Evolutionary conservation across 2,888 invertebrate genomes (phyloP).

Genomic region (Erebia ligea): DNA sequence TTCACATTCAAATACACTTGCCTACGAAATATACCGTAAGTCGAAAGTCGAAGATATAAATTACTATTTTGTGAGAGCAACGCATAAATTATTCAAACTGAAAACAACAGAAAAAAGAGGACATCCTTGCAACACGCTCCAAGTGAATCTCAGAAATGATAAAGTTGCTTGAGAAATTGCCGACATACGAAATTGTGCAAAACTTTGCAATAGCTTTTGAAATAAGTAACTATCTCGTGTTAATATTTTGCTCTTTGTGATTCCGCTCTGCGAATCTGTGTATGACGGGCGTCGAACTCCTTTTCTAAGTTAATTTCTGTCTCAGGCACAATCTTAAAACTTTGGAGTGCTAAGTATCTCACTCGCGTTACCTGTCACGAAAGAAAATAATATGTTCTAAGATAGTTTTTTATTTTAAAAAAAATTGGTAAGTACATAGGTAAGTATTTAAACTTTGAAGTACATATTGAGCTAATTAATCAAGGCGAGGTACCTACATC

Average conservation of each 20-base stretch:
- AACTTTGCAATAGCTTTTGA: conserved; percentile 74
- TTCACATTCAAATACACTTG: background rate
- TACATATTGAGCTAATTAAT: too few relatives aligned
- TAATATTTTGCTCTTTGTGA: conserved; percentile 78
- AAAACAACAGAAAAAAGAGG: conserved; percentile 41
- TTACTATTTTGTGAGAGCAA: conserved; percentile 34
- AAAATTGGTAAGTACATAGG: too few relatives aligned
- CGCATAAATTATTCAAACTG: conserved; percentile 41
- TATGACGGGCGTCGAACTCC: conserved; percentile 69
- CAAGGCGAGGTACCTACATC: too few relatives aligned
- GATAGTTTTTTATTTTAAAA: background rate
- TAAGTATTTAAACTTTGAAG: too few relatives aligned
- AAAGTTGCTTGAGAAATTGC: conserved; percentile 61
- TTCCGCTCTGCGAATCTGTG: conserved; percentile 57
- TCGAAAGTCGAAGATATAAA: conserved; percentile 27
- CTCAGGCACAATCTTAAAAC: conserved; percentile 74
- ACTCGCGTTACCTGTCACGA: conserved; percentile 33
- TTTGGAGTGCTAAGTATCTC: conserved; percentile 57
- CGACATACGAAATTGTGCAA: conserved; percentile 62
- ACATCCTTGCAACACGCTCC: conserved; percentile 41
- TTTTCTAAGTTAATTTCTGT: conserved; percentile 76
- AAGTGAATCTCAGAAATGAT: conserved; percentile 54
- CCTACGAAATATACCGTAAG: conserved; percentile 15
- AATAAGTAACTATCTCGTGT: conserved; percentile 74
- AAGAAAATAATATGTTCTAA: conserved; percentile 4